phyloP scores from a whole-genome alignment of 2,113 vertebrate genomes.

The Calcarius ornatus region DNA sequence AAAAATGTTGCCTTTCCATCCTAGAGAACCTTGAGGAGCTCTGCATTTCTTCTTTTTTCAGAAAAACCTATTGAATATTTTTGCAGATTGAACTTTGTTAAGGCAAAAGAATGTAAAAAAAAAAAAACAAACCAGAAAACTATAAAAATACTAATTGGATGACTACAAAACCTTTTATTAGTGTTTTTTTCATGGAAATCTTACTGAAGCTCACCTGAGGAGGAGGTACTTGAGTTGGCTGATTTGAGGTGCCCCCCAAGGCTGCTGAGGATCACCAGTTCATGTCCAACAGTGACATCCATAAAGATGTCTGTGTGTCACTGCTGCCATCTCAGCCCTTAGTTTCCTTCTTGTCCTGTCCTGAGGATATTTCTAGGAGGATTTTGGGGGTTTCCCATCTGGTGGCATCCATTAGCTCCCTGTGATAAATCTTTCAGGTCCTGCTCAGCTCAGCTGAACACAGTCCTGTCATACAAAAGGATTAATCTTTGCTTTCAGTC shows the following conservation, averaged over 20 bases:
- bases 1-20: not conserved
- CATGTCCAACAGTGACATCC: accelerated
- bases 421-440: not conserved
- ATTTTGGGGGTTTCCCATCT: not conserved
- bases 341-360: not conserved
- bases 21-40: not conserved
- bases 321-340: not conserved
- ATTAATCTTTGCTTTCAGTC: not conserved
- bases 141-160: not conserved
- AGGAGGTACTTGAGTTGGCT: not conserved
- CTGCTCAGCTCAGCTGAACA: not conserved
- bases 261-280: not conserved
- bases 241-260: not conserved
- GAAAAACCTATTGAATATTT: not conserved
- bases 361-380: not conserved
- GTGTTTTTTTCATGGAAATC: not conserved
- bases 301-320: not conserved
- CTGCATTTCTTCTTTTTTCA: not conserved
- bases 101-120: not conserved
- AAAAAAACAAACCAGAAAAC: not conserved
- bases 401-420: not conserved
- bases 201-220: not conserved
- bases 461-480: not conserved
- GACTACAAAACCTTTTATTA: not conserved
- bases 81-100: not conserved